These are phyloP conservation scores for Hemiscyllium ocellatum DNA, from an alignment of 2,113 vertebrate genomes.

Conservation along the genomic window DNA sequence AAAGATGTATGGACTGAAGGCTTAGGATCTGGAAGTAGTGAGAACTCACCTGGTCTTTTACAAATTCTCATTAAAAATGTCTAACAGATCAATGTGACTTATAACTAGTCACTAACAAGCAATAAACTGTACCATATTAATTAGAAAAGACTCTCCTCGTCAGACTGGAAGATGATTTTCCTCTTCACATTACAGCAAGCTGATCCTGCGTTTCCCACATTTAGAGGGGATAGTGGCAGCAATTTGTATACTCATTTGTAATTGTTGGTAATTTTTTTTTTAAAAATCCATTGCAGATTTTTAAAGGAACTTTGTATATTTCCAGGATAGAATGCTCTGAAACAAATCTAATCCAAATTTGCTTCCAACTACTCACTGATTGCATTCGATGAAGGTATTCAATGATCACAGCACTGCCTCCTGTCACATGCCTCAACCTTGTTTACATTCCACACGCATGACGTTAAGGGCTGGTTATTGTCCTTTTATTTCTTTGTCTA, in stretches of 20 bases:
- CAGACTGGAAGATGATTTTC: too few species aligned
- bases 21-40: too few species aligned
- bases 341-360: conserved; percentile 15
- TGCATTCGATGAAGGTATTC: background rate
- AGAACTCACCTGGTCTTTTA: too few species aligned
- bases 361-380: background rate
- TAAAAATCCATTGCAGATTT: background rate
- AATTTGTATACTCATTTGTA: background rate
- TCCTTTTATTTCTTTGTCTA: background rate
- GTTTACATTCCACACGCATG: conserved; percentile 29
- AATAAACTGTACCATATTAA: too few species aligned
- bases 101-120: too few species aligned
- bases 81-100: too few species aligned
- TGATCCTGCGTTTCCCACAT: too few species aligned
- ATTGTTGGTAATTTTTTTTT: background rate
- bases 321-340: background rate
- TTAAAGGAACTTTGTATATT: background rate
- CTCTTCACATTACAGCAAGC: too few species aligned
- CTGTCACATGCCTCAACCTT: background rate
- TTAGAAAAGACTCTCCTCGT: too few species aligned
- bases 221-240: too few species aligned
- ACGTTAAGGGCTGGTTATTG: background rate
- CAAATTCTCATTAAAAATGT: too few species aligned
- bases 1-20: too few species aligned
- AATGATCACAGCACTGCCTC: background rate